A percentile compares a stretch with the other conserved stretches of the same genome.
phyloP scores from a whole-genome alignment of 1,140 invertebrate species.

The Arion vulgaris region DNA sequence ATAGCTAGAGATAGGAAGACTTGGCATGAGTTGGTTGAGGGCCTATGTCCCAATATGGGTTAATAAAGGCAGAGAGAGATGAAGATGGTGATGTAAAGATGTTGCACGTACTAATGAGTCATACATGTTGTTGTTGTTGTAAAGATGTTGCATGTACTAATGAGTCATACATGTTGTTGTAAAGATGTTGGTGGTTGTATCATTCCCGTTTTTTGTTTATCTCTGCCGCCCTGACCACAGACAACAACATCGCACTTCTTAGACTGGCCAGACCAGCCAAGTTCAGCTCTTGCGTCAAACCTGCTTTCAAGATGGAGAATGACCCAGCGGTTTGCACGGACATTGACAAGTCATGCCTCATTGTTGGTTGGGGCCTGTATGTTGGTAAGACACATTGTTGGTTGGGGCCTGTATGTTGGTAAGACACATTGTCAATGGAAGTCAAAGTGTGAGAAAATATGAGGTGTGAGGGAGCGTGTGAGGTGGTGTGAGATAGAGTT shows the following conservation, averaged over 20 bases:
- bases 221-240: neutral
- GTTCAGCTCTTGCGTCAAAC: constrained; percentile 20
- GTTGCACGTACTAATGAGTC: too few relatives aligned
- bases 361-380: constrained; percentile 29
- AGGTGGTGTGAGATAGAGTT: neutral
- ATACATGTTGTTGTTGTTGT: neutral
- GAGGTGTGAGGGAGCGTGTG: too few relatives aligned
- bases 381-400: too few relatives aligned
- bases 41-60: too few relatives aligned
- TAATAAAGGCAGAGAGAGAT: too few relatives aligned
- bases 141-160: too few relatives aligned
- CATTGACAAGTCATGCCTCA: constrained; percentile 4
- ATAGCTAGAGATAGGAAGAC: too few relatives aligned
- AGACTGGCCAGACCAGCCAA: neutral
- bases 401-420: too few relatives aligned
- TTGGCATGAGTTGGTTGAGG: too few relatives aligned
- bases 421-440: too few relatives aligned
- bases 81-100: neutral
- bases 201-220: neutral
- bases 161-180: neutral
- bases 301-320: neutral
- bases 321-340: constrained; percentile 23
- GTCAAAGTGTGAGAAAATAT: too few relatives aligned
- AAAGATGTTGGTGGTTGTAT: neutral
- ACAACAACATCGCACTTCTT: constrained; percentile 29